A percentile compares a stretch with the other conserved stretches of the same genome.
Evolutionary conservation across 2,888 invertebrate species (phyloP).

Genomic region (Drosophila anomalata): DNA sequence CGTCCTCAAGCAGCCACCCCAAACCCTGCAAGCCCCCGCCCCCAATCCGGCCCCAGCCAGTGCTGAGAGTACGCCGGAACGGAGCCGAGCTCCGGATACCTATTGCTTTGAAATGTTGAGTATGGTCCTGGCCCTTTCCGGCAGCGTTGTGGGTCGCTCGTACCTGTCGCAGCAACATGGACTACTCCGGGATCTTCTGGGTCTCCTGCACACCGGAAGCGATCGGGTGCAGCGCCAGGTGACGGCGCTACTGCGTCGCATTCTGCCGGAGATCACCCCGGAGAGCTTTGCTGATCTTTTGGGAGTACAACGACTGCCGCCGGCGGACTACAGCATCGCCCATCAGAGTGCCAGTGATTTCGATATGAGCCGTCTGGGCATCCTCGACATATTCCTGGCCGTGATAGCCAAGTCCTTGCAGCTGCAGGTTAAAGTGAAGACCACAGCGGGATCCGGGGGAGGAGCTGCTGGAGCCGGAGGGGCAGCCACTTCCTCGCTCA

Average conservation of each 20-base stretch:
- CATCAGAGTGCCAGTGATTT: conserved; percentile 84
- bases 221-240: conserved; percentile 97
- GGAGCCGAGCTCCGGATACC: conserved; percentile 87
- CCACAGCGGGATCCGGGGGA: conserved; percentile 43
- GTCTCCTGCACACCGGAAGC: conserved; percentile 95
- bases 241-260: conserved; percentile 92
- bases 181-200: conserved; percentile 92
- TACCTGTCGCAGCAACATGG: conserved; percentile 96
- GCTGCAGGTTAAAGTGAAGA: conserved; percentile 91
- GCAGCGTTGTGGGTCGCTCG: conserved; percentile 94
- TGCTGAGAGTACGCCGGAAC: conserved; percentile 78
- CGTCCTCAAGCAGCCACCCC: conserved; percentile 69
- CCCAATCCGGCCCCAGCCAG: conserved; percentile 49
- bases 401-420: conserved; percentile 96
- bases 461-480: neutral
- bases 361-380: conserved; percentile 87
- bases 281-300: conserved; percentile 91
- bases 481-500: conserved; percentile 3
- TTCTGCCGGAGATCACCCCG: conserved; percentile 95
- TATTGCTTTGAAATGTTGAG: conserved; percentile 99
- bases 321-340: conserved; percentile 90
- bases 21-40: conserved; percentile 46
- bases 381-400: conserved; percentile 94
- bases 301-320: conserved; percentile 89
- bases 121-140: conserved; percentile 95